A percentile compares a stretch with the other conserved stretches of the same genome.
phyloP scores from a whole-genome alignment of 2,888 invertebrate species.

The Protonemura montana region DNA sequence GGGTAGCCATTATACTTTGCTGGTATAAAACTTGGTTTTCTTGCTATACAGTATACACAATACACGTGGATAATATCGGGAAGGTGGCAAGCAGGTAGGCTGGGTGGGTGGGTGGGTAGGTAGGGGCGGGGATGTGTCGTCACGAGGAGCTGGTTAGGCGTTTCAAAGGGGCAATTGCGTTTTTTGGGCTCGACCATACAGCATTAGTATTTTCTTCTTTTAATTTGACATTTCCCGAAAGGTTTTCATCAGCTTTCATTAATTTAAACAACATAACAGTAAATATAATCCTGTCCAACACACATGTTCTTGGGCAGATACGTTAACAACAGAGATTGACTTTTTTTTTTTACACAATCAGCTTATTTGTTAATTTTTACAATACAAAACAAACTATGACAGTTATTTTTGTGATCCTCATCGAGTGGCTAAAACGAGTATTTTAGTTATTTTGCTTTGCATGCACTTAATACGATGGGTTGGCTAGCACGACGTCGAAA shows the following conservation, averaged over 20 bases:
- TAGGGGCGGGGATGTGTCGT: conserved; percentile 35
- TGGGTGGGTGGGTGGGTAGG: background rate
- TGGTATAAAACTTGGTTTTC: conserved; percentile 49
- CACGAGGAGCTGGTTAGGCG: conserved; percentile 44
- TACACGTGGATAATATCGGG: conserved; percentile 38
- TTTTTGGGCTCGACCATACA: conserved; percentile 17
- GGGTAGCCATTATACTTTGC: conserved; percentile 46
- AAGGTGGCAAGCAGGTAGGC: background rate
- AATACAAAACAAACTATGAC: conserved; percentile 27
- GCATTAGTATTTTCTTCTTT: conserved; percentile 16
- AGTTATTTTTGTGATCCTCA: conserved; percentile 5
- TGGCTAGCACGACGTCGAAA: no score
- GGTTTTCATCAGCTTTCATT: conserved; percentile 19
- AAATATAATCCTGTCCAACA: conserved; percentile 19
- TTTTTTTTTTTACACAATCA: conserved; percentile 42
- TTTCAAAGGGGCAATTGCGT: background rate
- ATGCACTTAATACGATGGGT: background rate
- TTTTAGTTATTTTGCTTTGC: background rate
- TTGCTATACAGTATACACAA: conserved; percentile 48
- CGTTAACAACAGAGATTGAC: conserved; percentile 35
- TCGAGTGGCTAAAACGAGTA: conserved; percentile 16
- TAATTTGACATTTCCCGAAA: conserved; percentile 41
- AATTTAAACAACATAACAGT: conserved; percentile 40
- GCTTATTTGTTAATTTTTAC: conserved; percentile 25
- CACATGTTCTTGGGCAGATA: conserved; percentile 14